Percentiles rank a stretch among this genome's conserved stretches.
Conservation (phyloP, 2,888 invertebrate species). For the Encarsia formosa region DNA sequence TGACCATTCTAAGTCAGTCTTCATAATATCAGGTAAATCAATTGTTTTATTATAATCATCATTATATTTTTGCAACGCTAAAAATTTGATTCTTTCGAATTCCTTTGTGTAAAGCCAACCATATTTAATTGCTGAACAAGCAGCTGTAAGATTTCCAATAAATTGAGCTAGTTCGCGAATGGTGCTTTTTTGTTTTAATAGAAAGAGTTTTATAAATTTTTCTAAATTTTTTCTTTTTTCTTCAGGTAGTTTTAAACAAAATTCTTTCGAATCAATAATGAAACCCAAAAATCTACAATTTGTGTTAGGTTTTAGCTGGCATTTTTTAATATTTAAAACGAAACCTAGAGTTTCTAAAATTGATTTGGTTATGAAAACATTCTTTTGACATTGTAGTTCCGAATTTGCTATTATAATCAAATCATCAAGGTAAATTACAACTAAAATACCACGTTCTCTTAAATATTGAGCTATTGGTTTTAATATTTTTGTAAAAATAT, state of each 20-base stretch:
- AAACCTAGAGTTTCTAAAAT: background rate
- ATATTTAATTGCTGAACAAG: conserved; percentile 15
- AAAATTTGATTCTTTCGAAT: conserved; percentile 9
- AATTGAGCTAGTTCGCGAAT: conserved; percentile 18
- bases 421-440: background rate
- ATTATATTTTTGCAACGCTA: conserved; percentile 9
- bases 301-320: background rate
- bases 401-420: background rate
- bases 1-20: background rate
- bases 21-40: background rate
- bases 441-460: background rate
- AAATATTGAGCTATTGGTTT: conserved; percentile 1
- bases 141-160: conserved; percentile 12
- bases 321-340: background rate
- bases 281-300: background rate
- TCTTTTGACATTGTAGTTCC: background rate
- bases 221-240: background rate
- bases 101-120: conserved; percentile 10
- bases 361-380: too few relatives aligned
- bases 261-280: background rate
- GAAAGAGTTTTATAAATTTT: background rate
- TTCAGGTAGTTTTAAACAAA: background rate
- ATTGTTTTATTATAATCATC: conserved; percentile 11
- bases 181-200: background rate
- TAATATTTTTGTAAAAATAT: conserved; percentile 8